Conservation (phyloP, 2,113 vertebrate genomes). For the Ursus arctos region DNA sequence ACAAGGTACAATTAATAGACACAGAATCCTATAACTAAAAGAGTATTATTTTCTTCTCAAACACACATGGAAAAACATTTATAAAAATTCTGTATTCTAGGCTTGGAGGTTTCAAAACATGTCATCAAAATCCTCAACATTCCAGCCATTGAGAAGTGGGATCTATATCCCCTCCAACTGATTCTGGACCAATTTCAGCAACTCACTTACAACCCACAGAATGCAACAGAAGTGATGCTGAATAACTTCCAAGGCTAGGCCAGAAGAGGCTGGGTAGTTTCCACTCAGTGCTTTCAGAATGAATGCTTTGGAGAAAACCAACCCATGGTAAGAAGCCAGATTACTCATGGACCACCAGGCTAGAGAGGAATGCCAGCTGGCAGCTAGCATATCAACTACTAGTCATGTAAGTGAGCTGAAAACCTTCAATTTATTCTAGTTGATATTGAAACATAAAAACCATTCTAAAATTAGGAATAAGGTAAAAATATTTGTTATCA, state of each 20-base stretch:
- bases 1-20: background rate
- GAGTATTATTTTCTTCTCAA: background rate
- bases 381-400: background rate
- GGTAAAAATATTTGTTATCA: background rate
- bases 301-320: background rate
- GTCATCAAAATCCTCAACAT: background rate
- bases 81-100: background rate
- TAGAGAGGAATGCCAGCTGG: background rate
- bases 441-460: background rate
- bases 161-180: background rate
- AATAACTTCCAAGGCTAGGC: background rate
- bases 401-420: background rate
- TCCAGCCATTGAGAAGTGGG: background rate
- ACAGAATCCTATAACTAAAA: constrained; percentile 18
- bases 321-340: background rate
- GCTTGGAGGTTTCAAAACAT: constrained; percentile 21
- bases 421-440: background rate
- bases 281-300: background rate
- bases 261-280: background rate
- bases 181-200: background rate
- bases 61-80: background rate
- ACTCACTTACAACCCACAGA: background rate
- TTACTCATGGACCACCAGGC: background rate
- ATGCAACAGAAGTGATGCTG: background rate
- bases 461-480: constrained; percentile 46